A percentile compares a stretch with the other conserved stretches of the same genome.
Conservation (phyloP, 2,797 vertebrate species). For the Cuculus canorus region DNA sequence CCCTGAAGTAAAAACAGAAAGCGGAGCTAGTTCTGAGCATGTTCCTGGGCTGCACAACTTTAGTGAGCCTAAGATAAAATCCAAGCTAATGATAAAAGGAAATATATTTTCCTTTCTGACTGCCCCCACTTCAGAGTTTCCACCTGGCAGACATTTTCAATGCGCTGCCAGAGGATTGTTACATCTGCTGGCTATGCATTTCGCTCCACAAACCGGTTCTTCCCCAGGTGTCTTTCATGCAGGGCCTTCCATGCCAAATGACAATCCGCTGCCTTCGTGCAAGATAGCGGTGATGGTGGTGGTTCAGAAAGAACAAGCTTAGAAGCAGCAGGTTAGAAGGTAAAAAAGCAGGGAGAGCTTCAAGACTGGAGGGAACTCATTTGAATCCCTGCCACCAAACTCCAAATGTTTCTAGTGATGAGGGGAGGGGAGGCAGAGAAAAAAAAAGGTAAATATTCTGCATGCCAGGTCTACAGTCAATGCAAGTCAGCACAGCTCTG, state of each 20-base stretch:
- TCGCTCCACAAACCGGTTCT: neutral
- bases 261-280: neutral
- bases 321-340: neutral
- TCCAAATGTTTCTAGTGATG: neutral
- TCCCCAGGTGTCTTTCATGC: neutral
- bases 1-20: neutral
- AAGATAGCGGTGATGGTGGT: fast-evolving
- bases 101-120: neutral
- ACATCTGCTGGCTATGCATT: neutral
- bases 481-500: neutral
- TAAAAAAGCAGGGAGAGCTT: neutral
- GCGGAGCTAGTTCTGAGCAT: neutral
- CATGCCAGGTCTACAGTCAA: neutral
- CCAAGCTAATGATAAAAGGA: neutral
- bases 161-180: neutral
- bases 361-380: neutral
- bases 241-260: neutral
- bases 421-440: neutral
- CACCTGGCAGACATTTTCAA: neutral
- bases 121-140: neutral
- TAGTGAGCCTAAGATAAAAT: neutral
- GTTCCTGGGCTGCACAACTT: neutral
- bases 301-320: neutral
- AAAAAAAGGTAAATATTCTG: neutral
- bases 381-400: neutral